Conservation (phyloP, 2,888 invertebrate species). For the Axea sp. region DNA sequence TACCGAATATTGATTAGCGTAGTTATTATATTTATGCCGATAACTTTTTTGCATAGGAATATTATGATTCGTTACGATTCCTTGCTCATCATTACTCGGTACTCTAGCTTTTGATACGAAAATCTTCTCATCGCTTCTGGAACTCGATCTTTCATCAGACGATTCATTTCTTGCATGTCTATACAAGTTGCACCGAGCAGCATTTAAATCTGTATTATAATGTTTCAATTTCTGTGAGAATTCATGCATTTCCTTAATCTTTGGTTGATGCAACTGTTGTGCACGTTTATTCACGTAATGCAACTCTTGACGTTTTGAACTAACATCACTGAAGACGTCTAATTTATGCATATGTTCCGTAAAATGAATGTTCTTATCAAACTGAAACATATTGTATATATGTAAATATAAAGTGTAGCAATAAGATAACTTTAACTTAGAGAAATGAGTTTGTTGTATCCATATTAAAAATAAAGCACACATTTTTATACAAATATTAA, state of each 20-base stretch:
- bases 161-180: not conserved
- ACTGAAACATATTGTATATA: not conserved
- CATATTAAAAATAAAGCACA: no score
- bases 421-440: not conserved
- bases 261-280: slow-evolving; percentile 1
- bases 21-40: not conserved
- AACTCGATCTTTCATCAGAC: slow-evolving; percentile 16
- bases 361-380: slow-evolving; percentile 1
- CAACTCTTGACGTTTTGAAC: not conserved
- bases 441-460: no score
- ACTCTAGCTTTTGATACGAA: not conserved
- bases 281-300: not conserved
- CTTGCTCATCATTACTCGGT: not conserved
- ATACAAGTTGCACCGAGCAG: not conserved
- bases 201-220: slow-evolving; percentile 3
- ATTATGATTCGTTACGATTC: not conserved
- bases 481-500: no score
- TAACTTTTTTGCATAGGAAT: not conserved
- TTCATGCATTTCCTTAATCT: slow-evolving; percentile 8
- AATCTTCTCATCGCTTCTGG: slow-evolving; percentile 11
- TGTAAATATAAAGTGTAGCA: no score
- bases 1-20: slow-evolving; percentile 17
- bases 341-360: not conserved
- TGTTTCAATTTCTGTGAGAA: slow-evolving; percentile 2
- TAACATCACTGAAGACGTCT: not conserved